phyloP scores from a whole-genome alignment of 2,888 invertebrate genomes.

The Acleris cristana region DNA sequence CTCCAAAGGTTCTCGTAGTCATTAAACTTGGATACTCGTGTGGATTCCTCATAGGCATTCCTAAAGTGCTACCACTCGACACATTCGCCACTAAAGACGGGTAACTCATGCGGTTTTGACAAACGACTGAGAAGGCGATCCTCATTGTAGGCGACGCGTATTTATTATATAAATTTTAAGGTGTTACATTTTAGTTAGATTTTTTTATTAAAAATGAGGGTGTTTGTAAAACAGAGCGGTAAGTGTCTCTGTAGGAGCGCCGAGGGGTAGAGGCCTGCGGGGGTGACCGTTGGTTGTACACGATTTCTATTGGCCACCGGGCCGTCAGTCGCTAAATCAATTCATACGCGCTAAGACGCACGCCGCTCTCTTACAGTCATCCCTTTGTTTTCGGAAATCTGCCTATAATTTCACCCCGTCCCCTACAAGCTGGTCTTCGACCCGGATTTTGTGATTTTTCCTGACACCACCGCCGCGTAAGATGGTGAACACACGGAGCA shows the following conservation, averaged over 20 bases:
- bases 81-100: conserved; percentile 36
- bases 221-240: conserved; percentile 2
- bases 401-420: not conserved
- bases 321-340: not conserved
- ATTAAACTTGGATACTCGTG: conserved; percentile 31
- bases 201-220: conserved; percentile 2
- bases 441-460: not conserved
- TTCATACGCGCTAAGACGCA: not conserved
- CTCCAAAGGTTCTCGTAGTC: conserved; percentile 40
- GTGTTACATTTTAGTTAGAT: not conserved
- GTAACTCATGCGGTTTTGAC: conserved; percentile 37
- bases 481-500: conserved; percentile 5
- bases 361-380: not conserved
- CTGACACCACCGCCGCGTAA: not conserved
- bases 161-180: not conserved
- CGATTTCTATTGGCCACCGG: not conserved
- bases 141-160: conserved; percentile 9
- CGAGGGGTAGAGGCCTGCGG: not conserved
- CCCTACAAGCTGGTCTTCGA: not conserved
- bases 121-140: conserved; percentile 29
- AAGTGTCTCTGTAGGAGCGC: not conserved
- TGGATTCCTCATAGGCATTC: conserved; percentile 32
- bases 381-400: not conserved
- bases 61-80: conserved; percentile 38
- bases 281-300: not conserved